A percentile compares a stretch with the other conserved stretches of the same genome.
Conservation (phyloP, 1,140 invertebrate species). For the Prorops nasuta region DNA sequence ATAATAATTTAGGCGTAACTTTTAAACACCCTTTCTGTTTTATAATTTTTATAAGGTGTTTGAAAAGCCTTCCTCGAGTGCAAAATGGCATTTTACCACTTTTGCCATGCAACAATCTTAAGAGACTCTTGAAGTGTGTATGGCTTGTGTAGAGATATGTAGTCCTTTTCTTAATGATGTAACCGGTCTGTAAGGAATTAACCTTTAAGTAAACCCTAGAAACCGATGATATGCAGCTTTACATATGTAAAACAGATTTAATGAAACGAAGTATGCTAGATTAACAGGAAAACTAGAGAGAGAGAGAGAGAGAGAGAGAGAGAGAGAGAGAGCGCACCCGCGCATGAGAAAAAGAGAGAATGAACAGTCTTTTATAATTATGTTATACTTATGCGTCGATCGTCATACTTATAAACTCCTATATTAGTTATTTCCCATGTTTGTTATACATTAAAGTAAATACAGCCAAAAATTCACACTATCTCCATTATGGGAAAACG, state of each 20-base stretch:
- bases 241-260: constrained; percentile 27
- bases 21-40: constrained; percentile 36
- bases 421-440: constrained; percentile 47
- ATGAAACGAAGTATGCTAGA: constrained; percentile 11
- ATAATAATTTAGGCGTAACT: constrained; percentile 35
- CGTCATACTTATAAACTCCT: constrained; percentile 38
- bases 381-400: constrained; percentile 32
- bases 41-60: constrained; percentile 41
- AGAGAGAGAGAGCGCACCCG: too few relatives aligned
- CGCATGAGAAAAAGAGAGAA: constrained; percentile 19
- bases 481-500: constrained; percentile 32
- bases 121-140: constrained; percentile 25
- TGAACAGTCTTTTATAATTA: constrained; percentile 28
- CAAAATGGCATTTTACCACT: constrained; percentile 12
- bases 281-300: constrained; percentile 6
- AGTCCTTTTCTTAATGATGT: constrained; percentile 23
- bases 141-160: constrained; percentile 29
- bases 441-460: constrained; percentile 31
- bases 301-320: too few relatives aligned
- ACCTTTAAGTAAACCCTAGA: constrained; percentile 26
- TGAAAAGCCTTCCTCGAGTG: constrained; percentile 25
- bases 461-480: constrained; percentile 33
- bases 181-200: constrained; percentile 22
- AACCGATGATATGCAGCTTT: constrained; percentile 24
- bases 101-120: constrained; percentile 17